Base-by-base conservation (phyloP, 2,888 invertebrate species). In the Nephrotoma appendiculata region DNA sequence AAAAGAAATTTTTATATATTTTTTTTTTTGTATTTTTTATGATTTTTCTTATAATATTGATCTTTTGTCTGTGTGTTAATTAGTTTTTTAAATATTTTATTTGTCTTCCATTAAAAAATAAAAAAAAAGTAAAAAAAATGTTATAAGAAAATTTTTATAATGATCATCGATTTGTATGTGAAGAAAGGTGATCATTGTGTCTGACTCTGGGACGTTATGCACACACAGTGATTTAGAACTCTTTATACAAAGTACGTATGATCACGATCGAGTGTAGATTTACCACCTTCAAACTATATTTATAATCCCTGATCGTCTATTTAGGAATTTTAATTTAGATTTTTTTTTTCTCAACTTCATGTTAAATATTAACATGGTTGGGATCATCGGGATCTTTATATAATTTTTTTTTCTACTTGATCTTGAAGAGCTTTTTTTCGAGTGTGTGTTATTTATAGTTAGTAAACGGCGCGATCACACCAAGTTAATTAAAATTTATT, bases 401-500 rank as follows among this genome's bases (percentile, higher is more conserved):
- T 15, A 52, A 52, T 52, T 15, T 52, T 6, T 71, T 9, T 71
- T 71, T 71, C 31, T 71, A 71, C 71, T 71, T 71, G 71, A 71
- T 71, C 71, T 71, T 31, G 71, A 71, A 71, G 71, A 71, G 71
- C 31, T 71, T 71, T 71, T 71, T 19, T 52, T 71, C 6, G 31
- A 31, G 31, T 31, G 31, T 71, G 6, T 71, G 31, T 71, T 71
- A 71, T 71, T 71, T 71, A 71, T 71, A 71, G 71, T 71, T 71
- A 19, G 71, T 71, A 71, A 71, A 71, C 71, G 31, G 71, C 71
- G 71, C 71, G 71, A 84, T 84, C 84, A 84, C 84, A 43, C 42
- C 84, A 84, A 84, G 84, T 84, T 84, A 84, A 84, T 84, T 84
- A 84, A 84, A 84, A 84, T 84, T 84, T 84, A 84, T 84, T 84